Base-by-base conservation (phyloP, 2,113 vertebrate genomes). In the Hemiprocne comata region DNA sequence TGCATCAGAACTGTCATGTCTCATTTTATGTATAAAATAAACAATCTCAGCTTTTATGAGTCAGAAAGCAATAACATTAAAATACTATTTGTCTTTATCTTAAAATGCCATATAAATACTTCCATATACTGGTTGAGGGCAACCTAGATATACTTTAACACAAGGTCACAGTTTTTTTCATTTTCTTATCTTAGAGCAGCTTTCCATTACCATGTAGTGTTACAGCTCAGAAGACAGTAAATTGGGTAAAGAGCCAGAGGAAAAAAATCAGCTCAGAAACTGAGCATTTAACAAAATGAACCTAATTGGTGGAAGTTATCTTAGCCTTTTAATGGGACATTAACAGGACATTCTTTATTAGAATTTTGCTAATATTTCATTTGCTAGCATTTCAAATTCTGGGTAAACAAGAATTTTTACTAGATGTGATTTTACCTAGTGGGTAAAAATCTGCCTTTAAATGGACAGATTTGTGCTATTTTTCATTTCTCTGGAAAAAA, bases 1-100 rank as follows among this genome's bases (percentile, higher is more conserved):
- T 79, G 20, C 31, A 85, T 36, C 31, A 85, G 9, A 21, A 42
- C 17, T 80, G n/a, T 79, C 64, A 54, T 58, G 46, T 78, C 46
- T 54, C 20, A 54, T 70, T 91, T 61, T 88, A 80, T 54, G 76
- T 11, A 61, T 73, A 93, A 95, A 95, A 58, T 65, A 87, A 82
- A 61, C 40, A 87, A 89, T 44, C 28, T 48, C 18, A 14, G 11
- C 46, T 87, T 93, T 90, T 48, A 48, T 11, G 10, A 48, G 46
- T 48, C 20, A 48, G 46, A 54, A 29, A 79, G 36, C 17, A 90
- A 70, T 42, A 83, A 61, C 14, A 70, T 93, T 82, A 82, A 94
- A 93, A 70, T 53, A 65, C n/a, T 78, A n/a, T 55, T 89, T 82
- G 26, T 57, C 58, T 90, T 91, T 87, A 34, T 55, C 50, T 93